Evolutionary conservation across 2,113 vertebrate genomes (phyloP).

Genomic region (Hyaena hyaena): DNA sequence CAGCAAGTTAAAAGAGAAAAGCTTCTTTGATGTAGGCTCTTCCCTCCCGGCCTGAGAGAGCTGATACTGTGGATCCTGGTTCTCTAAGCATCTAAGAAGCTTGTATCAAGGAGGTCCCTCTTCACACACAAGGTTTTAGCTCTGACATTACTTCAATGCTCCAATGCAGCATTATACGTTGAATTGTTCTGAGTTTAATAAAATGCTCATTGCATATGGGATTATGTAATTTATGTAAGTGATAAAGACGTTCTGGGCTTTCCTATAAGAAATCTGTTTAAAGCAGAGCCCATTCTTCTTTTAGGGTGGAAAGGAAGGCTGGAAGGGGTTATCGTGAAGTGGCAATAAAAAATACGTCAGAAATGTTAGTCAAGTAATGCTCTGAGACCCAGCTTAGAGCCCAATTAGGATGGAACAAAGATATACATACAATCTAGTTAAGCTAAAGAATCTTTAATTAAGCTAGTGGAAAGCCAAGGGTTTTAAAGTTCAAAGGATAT

Average conservation of each 20-base stretch:
- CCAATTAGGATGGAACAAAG: conserved; percentile 66
- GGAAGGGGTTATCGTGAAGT: background rate
- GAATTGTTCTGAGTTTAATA: background rate
- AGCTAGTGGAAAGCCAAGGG: conserved; percentile 62
- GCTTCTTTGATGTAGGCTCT: background rate
- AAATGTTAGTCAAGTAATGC: conserved; percentile 44
- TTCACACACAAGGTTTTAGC: background rate
- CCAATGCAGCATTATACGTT: background rate
- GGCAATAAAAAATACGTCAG: background rate
- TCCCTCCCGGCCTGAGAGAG: background rate
- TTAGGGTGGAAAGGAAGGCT: background rate
- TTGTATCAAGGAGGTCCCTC: background rate
- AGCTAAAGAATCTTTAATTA: conserved; percentile 73
- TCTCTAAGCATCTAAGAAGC: background rate
- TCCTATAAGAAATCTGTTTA: background rate
- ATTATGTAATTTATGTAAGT: background rate
- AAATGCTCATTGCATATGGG: background rate
- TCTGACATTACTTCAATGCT: background rate
- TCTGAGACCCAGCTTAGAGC: conserved; percentile 39
- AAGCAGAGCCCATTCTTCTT: background rate
- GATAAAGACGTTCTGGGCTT: background rate
- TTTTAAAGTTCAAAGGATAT: conserved; percentile 76
- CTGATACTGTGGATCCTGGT: rapidly evolving
- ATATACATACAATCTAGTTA: conserved; percentile 49
- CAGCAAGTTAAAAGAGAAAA: background rate